Conservation (phyloP, 1,140 invertebrate genomes). For the Pseudomyrmex flavicornis region DNA sequence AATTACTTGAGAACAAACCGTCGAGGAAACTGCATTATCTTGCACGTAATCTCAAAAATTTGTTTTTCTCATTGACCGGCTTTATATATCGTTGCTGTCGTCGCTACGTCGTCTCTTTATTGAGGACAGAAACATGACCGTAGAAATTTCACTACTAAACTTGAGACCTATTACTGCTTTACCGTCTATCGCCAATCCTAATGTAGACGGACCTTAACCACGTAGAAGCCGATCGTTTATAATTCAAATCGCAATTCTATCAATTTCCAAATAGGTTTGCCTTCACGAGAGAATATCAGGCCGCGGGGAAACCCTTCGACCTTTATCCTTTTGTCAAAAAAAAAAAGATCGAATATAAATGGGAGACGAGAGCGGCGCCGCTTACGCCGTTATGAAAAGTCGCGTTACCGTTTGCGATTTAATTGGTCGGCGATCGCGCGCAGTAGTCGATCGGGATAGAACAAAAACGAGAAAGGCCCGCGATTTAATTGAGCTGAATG, state of each 20-base stretch:
- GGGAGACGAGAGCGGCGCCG: constrained; percentile 27
- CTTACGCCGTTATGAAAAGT: constrained; percentile 50
- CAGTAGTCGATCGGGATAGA: constrained; percentile 26
- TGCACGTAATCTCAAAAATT: too few relatives aligned
- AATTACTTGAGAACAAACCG: too few relatives aligned
- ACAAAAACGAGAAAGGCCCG: constrained; percentile 37
- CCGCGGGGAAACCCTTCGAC: background rate
- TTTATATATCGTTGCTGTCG: too few relatives aligned
- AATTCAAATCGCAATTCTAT: background rate
- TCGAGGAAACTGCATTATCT: too few relatives aligned
- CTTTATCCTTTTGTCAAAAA: constrained; percentile 19
- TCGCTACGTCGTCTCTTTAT: too few relatives aligned
- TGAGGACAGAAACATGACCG: too few relatives aligned
- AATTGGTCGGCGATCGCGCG: constrained; percentile 49
- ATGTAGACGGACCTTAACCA: too few relatives aligned
- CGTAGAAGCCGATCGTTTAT: background rate
- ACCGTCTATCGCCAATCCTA: too few relatives aligned
- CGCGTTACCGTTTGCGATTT: constrained; percentile 49
- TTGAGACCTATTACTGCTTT: too few relatives aligned
- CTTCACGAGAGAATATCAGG: constrained; percentile 23
- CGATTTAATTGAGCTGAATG: constrained; percentile 67
- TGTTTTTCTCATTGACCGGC: too few relatives aligned
- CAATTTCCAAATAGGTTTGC: constrained; percentile 8
- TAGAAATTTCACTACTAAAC: too few relatives aligned
- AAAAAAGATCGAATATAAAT: constrained; percentile 49